Conservation (phyloP, 2,113 vertebrate species). For the Corythornis cristatus region DNA sequence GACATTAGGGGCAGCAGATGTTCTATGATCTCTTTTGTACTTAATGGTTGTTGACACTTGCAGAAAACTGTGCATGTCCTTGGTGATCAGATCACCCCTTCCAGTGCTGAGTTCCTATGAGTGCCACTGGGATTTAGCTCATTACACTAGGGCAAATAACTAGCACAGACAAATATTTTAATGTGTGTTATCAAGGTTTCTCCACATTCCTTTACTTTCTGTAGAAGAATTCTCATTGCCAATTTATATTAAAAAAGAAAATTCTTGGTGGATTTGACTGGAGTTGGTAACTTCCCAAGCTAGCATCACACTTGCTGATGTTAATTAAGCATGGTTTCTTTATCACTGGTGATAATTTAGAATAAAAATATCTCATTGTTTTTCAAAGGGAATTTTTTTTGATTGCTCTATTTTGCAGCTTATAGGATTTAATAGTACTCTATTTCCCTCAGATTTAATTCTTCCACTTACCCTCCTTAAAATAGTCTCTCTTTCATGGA, state of each 20-base stretch:
- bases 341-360: neutral
- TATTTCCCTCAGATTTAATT: neutral
- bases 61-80: neutral
- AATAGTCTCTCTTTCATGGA: neutral
- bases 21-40: neutral
- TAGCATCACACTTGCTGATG: neutral
- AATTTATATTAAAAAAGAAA: neutral
- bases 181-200: neutral
- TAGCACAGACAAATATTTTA: neutral
- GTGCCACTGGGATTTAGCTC: neutral
- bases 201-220: neutral
- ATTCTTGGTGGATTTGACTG: neutral
- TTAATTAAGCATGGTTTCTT: neutral
- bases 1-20: neutral
- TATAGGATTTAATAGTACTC: neutral
- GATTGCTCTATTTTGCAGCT: neutral
- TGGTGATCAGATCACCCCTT: neutral
- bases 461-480: neutral
- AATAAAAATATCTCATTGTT: neutral
- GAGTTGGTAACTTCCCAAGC: neutral
- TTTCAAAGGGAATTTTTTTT: neutral
- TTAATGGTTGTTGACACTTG: neutral
- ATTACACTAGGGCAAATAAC: neutral
- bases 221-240: neutral
- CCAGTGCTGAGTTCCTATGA: neutral